Conservation (phyloP, 1,140 invertebrate species). For the Phymastichus coffea region DNA sequence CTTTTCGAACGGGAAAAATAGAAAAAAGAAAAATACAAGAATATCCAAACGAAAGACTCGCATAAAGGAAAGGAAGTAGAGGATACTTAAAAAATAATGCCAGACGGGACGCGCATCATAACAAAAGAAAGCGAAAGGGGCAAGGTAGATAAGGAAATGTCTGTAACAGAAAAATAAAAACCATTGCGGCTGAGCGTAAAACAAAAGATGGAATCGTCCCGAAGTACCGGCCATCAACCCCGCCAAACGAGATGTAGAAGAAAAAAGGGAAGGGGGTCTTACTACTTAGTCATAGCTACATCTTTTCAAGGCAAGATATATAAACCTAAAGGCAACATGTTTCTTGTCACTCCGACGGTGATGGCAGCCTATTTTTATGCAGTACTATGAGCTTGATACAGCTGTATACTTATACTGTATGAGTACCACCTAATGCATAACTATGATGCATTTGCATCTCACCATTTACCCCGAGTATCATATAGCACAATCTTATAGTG, state of each 20-base stretch:
- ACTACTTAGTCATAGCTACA: conserved; percentile 22
- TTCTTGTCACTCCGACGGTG: no score
- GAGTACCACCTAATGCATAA: no score
- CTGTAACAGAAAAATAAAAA: neutral
- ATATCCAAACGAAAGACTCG: no score
- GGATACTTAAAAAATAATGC: conserved; percentile 2
- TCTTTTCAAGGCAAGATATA: no score
- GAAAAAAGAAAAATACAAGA: neutral
- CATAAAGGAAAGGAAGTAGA: neutral
- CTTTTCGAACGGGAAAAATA: neutral
- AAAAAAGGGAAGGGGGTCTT: conserved; percentile 21
- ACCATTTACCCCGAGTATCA: no score
- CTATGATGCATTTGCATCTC: no score
- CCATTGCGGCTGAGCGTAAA: neutral
- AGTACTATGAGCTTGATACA: no score
- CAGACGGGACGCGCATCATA: neutral
- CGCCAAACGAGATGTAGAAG: neutral
- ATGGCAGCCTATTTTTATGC: no score
- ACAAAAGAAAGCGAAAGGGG: neutral
- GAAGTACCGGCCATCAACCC: conserved; percentile 10
- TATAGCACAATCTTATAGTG: no score
- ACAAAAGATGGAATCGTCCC: neutral
- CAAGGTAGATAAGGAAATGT: neutral
- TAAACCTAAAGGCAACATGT: no score
- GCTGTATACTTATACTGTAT: no score